Conservation (phyloP, 2,797 vertebrate species). For the Paramormyrops hopkinsi region DNA sequence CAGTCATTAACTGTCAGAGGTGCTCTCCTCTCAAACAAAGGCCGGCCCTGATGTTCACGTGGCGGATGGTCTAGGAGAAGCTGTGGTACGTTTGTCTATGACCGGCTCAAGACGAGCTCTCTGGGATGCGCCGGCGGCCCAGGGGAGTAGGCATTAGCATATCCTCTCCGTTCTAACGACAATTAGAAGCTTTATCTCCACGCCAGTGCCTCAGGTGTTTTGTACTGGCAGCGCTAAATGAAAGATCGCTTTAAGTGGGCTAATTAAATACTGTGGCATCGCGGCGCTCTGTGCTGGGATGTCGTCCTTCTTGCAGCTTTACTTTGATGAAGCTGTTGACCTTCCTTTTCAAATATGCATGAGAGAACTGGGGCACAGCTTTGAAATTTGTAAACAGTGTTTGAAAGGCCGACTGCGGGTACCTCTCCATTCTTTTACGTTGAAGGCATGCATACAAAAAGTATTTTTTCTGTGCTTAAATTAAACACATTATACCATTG, state of each 20-base stretch:
- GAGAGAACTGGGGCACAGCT: neutral
- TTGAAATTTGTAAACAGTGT: constrained; percentile 21
- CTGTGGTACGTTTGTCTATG: neutral
- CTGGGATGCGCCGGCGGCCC: constrained; percentile 23
- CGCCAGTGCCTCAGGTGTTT: constrained; percentile 36
- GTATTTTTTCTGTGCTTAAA: neutral
- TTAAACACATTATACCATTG: neutral
- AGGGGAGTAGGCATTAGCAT: constrained; percentile 38
- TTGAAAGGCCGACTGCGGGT: neutral
- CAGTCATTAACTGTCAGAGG: constrained; percentile 50
- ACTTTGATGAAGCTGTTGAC: constrained; percentile 12
- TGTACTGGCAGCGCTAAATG: constrained; percentile 43
- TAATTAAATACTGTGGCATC: constrained; percentile 42
- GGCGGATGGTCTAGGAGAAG: neutral
- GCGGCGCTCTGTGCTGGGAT: constrained; percentile 15
- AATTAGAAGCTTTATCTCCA: constrained; percentile 48
- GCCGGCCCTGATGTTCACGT: neutral
- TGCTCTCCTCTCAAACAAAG: neutral
- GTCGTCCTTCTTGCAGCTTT: constrained; percentile 24
- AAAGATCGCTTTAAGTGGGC: constrained; percentile 39
- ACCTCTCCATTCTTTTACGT: neutral
- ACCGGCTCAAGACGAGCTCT: neutral
- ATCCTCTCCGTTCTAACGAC: constrained; percentile 45
- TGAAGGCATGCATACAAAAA: neutral
- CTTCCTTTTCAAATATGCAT: neutral